Percentiles rank a stretch among this genome's conserved stretches.
These are phyloP conservation scores for Tonatia bakeri DNA, from an alignment of 2,113 vertebrate species.

Conservation along the genomic window DNA sequence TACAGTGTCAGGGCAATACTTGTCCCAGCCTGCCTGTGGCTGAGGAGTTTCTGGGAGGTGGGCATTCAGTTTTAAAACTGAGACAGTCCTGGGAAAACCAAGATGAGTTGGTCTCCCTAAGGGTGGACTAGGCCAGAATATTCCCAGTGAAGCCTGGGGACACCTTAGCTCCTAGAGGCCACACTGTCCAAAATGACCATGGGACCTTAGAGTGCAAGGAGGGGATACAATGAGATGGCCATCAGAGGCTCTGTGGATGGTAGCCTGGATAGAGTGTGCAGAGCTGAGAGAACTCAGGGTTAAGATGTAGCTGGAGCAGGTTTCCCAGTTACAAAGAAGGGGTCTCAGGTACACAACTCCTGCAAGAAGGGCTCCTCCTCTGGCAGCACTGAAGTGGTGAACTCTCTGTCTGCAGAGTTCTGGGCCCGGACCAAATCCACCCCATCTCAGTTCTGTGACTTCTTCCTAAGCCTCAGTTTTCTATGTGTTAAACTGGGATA, in stretches of 20 bases:
- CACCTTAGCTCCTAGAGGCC: neutral
- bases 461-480: neutral
- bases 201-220: neutral
- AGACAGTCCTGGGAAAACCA: neutral
- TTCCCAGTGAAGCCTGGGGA: neutral
- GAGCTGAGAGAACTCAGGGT: rapidly evolving
- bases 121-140: too few relatives aligned
- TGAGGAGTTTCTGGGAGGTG: neutral
- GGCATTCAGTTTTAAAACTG: neutral
- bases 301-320: neutral
- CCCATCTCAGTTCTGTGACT: neutral
- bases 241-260: neutral
- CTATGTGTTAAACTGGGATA: neutral
- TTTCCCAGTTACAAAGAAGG: neutral
- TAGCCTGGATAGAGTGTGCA: rapidly evolving
- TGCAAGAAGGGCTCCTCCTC: neutral
- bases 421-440: neutral
- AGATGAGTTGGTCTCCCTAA: neutral
- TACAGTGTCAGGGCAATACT: neutral
- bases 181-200: neutral
- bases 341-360: neutral
- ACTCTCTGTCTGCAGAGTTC: neutral
- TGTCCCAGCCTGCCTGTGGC: neutral
- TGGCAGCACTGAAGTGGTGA: neutral
- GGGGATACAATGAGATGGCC: neutral